Evolutionary conservation across 1,140 invertebrate species (phyloP).

Genomic region (Dermatophagoides farinae): DNA sequence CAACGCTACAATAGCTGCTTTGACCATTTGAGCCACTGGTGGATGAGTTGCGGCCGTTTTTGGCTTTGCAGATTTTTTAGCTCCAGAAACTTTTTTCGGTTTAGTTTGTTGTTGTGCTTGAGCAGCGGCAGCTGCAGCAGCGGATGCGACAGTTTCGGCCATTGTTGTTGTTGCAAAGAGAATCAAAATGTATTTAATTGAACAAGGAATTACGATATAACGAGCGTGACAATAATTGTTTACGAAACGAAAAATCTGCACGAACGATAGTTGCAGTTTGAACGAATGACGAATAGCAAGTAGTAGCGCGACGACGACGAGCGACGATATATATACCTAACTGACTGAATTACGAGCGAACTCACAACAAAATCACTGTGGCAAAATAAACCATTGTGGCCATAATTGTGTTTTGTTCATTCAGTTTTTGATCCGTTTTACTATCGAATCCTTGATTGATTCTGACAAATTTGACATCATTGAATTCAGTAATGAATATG

Average conservation of each 20-base stretch:
- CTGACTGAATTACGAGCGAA: too few relatives aligned
- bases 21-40: conserved; percentile 27
- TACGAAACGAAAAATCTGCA: background rate
- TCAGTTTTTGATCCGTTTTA: too few relatives aligned
- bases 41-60: conserved; percentile 23
- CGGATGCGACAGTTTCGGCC: conserved; percentile 1
- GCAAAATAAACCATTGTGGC: too few relatives aligned
- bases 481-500: background rate
- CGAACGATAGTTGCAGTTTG: background rate
- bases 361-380: too few relatives aligned
- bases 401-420: too few relatives aligned
- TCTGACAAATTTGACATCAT: background rate
- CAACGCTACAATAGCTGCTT: conserved; percentile 34
- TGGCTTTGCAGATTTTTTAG: conserved; percentile 13
- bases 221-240: background rate
- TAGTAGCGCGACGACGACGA: background rate
- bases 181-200: background rate
- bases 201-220: background rate
- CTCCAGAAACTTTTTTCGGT: conserved; percentile 4
- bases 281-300: background rate
- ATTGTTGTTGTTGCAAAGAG: background rate
- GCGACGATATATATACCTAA: background rate
- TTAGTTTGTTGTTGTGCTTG: conserved; percentile 12
- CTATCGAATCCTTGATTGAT: too few relatives aligned
- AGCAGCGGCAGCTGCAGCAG: conserved; percentile 9